Evolutionary conservation across 2,113 vertebrate genomes (phyloP).

Genomic region (Nyctereutes procyonoides): DNA sequence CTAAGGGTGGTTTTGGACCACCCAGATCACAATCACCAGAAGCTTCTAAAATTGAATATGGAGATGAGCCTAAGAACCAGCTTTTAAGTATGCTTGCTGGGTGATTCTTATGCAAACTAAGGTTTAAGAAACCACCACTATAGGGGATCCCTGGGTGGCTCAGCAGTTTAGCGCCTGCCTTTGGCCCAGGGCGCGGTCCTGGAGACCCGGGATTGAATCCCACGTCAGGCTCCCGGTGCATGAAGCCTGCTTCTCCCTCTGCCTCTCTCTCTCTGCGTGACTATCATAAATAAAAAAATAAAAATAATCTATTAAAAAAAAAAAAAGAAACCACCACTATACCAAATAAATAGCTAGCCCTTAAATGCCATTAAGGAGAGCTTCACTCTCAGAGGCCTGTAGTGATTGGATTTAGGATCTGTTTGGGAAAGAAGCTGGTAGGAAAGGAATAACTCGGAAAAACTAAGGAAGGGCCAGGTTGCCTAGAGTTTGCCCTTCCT

Average conservation of each 20-base stretch:
- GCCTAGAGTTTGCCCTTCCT: neutral
- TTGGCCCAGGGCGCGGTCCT: too few species aligned
- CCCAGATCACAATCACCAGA: neutral
- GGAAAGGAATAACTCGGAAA: neutral
- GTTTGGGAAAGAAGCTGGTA: neutral
- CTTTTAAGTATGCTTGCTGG: neutral
- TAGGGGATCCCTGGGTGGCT: too few species aligned
- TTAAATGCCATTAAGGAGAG: neutral
- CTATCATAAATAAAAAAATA: too few species aligned
- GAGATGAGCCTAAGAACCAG: neutral
- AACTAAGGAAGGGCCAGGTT: neutral
- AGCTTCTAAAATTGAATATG: neutral
- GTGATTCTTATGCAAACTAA: conserved; percentile 31
- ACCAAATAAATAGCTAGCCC: neutral
- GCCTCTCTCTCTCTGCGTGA: too few species aligned
- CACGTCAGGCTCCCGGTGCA: too few species aligned
- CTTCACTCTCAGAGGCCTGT: neutral
- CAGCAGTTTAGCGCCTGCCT: too few species aligned
- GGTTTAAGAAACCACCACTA: neutral
- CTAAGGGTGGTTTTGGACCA: neutral
- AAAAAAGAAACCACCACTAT: neutral
- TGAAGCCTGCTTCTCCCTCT: too few species aligned
- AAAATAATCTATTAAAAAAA: too few species aligned
- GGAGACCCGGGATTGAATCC: too few species aligned
- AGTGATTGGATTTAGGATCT: neutral